Base-by-base conservation (phyloP, 2,888 invertebrate genomes). In the Megamerina dolium region DNA sequence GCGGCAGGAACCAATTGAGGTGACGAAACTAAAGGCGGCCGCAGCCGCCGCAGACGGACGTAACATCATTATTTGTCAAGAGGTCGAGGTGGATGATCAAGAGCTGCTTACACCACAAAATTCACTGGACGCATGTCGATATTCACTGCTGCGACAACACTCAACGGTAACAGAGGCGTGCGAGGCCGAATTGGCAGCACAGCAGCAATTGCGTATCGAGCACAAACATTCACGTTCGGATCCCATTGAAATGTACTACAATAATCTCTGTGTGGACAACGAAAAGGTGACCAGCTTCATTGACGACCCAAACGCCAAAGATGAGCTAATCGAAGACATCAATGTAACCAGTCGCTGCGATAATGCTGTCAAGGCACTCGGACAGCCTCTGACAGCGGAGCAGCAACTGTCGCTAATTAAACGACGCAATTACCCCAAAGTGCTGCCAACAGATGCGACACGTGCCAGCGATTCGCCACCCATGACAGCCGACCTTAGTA, bases 381-480 rank as follows among this genome's bases (percentile, higher is more conserved):
- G 13, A 5, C 70, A 43, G 12, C 40, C 74, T 4, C 63, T 83
- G 31, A 79, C 80, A 6, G 77, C 82, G 2, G 84, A 83, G 58
- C 85, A 87, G 63, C 81, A 87, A 1, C 63, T 88, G 39, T 73
- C 78, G 48, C 81, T 82, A 23, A 84, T 89, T 32, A 83, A 85
- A 64, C 76, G 83, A 45, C 74, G 86, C 54, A 89, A 88, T 63
- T 89, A 83, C 61, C 89, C 89, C 0, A 89, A 89, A 75, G 89
- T 89, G 2, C 64, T 89, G 23, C 89, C 89, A n/a, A 39, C 43
- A 19, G 33, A 40, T 5, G 31, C 23, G 6, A 43, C 45, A 39
- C 27, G 50, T 12, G 37, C 38, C 12, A 48, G 48, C 2, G 53
- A 56, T 14, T 53, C 54, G 4, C 53, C 55, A 20, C 55, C 56